Percentiles rank a stretch among this genome's conserved stretches.
Evolutionary conservation across 2,888 invertebrate species (phyloP).

Genomic region (Melieria omissa): DNA sequence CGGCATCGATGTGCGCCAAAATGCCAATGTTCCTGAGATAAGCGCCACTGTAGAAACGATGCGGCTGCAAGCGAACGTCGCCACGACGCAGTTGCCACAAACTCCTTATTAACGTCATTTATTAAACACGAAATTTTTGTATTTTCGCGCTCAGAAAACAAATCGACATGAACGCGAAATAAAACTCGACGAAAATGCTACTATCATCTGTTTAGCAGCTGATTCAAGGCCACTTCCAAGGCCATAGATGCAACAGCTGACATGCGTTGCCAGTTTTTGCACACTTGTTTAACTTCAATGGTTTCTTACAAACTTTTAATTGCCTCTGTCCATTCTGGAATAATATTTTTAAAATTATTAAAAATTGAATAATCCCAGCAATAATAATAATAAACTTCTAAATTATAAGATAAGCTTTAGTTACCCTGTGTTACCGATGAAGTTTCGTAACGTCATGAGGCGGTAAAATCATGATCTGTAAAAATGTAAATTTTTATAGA

Average conservation of each 20-base stretch:
- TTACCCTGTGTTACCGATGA: no score
- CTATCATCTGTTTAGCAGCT: background rate
- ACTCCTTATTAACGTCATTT: constrained; percentile 29
- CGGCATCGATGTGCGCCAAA: constrained; percentile 94
- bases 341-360: no score
- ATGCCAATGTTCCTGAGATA: constrained; percentile 89
- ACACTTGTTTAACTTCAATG: no score
- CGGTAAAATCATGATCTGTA: no score
- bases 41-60: constrained; percentile 37
- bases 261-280: no score
- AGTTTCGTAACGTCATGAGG: no score
- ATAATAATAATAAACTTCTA: no score
- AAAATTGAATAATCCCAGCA: background rate
- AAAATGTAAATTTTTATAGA: no score
- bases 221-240: background rate
- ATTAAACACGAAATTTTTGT: background rate
- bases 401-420: no score
- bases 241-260: background rate
- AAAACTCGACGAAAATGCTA: no score
- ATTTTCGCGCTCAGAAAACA: background rate
- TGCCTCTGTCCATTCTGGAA: background rate
- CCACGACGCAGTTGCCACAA: background rate
- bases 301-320: background rate
- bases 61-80: background rate
- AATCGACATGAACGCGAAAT: background rate